Base-by-base conservation (phyloP, 2,797 vertebrate species). In the Enteromius fasciolatus region DNA sequence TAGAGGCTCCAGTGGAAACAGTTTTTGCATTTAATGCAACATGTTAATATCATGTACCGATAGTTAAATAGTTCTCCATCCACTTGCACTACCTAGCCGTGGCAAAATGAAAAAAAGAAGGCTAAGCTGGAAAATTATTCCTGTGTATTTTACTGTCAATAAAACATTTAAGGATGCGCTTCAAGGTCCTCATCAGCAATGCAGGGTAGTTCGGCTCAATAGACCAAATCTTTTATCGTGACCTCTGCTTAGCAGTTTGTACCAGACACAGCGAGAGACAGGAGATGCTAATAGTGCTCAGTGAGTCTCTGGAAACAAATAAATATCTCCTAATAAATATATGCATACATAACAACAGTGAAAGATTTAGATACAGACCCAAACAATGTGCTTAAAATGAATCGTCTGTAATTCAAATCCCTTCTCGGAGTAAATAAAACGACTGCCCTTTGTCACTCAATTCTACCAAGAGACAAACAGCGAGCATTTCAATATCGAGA, bases 151-250 rank as follows among this genome's bases (percentile, higher is more conserved):
- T 76, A 76, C 44, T 23, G 28, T 46, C 28, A 46, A 50, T 70
- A 63, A 50, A 80, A 74, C 63, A 25, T 61, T 80, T 76, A 74
- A 75, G 18, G n/a, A 59, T 57, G 9, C 1, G 15, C 54, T 61
- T 31, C 41, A 80, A 84, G 18, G 41, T 76, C 41, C 46, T 50
- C 23, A 59, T 44, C 31, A 64, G 69, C 8, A 46, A 25, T 69
- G 50, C 25, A 57, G 48, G 57, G 23, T 63, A 76, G 23, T 17
- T 44, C 23, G 10, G 57, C 52, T 76, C 36, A 25, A 41, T 18
- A 76, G 39, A 76, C 75, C 39, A 63, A 63, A 76, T 59, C 20
- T 46, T 17, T 83, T 25, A 61, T 23, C 52, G 18, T 67, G 63
- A 76, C 48, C 70, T 68, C 28, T 33, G 17, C 57, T 20, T 46